Conservation (phyloP, 2,113 vertebrate genomes). For the Alligator mississippiensis region DNA sequence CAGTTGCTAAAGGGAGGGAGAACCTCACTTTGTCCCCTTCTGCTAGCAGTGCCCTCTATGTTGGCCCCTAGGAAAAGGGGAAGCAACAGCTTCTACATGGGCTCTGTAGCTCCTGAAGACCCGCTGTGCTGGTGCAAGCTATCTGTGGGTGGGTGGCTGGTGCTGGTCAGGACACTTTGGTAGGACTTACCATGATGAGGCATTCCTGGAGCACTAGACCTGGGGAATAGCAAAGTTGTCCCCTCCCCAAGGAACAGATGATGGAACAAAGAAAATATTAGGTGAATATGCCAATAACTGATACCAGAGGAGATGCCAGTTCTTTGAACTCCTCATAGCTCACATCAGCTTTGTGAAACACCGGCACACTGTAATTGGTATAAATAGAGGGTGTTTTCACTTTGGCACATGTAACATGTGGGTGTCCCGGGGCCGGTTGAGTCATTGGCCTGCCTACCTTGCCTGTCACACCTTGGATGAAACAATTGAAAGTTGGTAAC, state of each 20-base stretch:
- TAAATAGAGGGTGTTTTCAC: rapidly evolving
- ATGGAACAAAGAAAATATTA: not conserved
- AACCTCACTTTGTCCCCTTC: not conserved
- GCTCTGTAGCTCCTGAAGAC: too few relatives aligned
- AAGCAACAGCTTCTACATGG: not conserved
- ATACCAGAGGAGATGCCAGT: not conserved
- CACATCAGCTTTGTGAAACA: not conserved
- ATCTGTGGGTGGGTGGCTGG: rapidly evolving
- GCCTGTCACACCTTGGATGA: too few relatives aligned
- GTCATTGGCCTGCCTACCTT: too few relatives aligned
- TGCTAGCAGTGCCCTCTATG: too few relatives aligned
- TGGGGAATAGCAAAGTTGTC: too few relatives aligned
- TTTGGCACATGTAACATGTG: not conserved
- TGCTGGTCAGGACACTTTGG: not conserved
- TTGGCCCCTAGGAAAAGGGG: not conserved
- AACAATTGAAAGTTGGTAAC: too few relatives aligned
- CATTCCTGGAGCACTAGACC: too few relatives aligned
- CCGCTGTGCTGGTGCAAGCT: not conserved
- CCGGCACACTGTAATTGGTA: not conserved
- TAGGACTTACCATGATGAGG: rapidly evolving
- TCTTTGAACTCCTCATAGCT: rapidly evolving
- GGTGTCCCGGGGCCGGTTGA: too few relatives aligned
- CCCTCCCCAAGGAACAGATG: too few relatives aligned
- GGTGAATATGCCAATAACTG: not conserved
- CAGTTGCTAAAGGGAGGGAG: not conserved